Conservation (phyloP, 2,113 vertebrate species). For the Turnix velox region DNA sequence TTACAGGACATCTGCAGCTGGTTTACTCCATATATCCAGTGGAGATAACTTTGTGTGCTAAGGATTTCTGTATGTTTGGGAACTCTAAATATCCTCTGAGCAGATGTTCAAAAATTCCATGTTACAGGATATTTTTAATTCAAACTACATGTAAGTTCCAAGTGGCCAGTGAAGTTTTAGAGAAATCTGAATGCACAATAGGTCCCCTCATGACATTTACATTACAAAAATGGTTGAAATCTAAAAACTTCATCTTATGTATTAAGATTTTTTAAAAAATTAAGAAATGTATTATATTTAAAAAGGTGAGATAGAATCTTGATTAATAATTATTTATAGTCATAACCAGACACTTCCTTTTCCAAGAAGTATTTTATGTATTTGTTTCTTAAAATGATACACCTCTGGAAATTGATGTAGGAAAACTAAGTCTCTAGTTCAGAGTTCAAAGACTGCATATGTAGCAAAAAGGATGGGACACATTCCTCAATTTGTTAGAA, state of each 20-base stretch:
- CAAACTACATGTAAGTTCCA: not conserved
- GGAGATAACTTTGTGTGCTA: not conserved
- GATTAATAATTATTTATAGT: not conserved
- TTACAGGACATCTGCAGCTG: not conserved
- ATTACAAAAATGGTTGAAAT: not conserved
- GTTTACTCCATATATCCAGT: fast-evolving
- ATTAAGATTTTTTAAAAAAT: not conserved
- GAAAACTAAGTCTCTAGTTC: not conserved
- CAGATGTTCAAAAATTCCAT: not conserved
- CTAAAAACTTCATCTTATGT: not conserved
- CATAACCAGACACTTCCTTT: not conserved
- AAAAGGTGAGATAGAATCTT: not conserved
- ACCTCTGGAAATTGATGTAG: not conserved
- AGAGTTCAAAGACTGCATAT: not conserved
- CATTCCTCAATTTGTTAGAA: not conserved
- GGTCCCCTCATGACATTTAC: not conserved
- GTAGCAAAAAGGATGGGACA: not conserved
- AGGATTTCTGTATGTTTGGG: not conserved
- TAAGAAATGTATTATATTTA: not conserved
- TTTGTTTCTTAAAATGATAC: not conserved
- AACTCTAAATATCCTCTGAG: not conserved
- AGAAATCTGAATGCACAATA: not conserved
- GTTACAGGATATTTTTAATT: not conserved
- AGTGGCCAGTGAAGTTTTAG: not conserved
- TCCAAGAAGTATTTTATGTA: not conserved